These are phyloP conservation scores for Bemisia tabaci DNA, from an alignment of 1,140 invertebrate genomes.

Conservation along the genomic window DNA sequence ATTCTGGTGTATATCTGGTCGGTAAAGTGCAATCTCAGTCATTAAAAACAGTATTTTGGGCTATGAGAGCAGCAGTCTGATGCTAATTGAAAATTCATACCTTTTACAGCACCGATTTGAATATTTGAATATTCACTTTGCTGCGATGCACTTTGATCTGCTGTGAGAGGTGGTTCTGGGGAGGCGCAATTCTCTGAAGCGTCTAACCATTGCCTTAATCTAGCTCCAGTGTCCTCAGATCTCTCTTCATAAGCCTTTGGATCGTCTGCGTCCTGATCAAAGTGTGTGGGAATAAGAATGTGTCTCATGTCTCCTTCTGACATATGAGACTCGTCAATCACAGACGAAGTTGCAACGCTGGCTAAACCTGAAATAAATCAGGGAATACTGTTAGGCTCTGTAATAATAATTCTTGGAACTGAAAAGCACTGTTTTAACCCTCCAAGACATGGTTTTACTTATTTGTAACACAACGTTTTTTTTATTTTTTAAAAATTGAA, in stretches of 20 bases:
- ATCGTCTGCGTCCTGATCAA: neutral
- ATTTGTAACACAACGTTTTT: too few relatives aligned
- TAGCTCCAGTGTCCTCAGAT: neutral
- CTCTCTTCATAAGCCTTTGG: neutral
- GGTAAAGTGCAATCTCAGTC: too few relatives aligned
- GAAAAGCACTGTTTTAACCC: too few relatives aligned
- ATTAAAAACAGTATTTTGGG: too few relatives aligned
- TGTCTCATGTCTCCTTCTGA: neutral
- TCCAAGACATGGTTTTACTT: too few relatives aligned
- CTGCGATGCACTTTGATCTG: too few relatives aligned
- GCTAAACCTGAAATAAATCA: conserved; percentile 3
- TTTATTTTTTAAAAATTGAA: too few relatives aligned
- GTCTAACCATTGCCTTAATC: neutral
- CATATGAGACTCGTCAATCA: neutral
- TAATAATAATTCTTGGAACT: too few relatives aligned
- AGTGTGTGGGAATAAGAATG: neutral
- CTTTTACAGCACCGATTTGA: neutral
- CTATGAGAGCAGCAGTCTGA: too few relatives aligned
- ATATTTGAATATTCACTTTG: neutral
- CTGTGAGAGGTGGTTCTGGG: neutral
- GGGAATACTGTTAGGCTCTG: too few relatives aligned
- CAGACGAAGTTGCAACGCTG: neutral
- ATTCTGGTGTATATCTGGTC: too few relatives aligned
- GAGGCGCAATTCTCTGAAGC: neutral
- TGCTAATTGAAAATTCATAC: neutral